Percentiles rank a stretch among this genome's conserved stretches.
Conservation (phyloP, 2,888 invertebrate species). For the Craniophora ligustri region DNA sequence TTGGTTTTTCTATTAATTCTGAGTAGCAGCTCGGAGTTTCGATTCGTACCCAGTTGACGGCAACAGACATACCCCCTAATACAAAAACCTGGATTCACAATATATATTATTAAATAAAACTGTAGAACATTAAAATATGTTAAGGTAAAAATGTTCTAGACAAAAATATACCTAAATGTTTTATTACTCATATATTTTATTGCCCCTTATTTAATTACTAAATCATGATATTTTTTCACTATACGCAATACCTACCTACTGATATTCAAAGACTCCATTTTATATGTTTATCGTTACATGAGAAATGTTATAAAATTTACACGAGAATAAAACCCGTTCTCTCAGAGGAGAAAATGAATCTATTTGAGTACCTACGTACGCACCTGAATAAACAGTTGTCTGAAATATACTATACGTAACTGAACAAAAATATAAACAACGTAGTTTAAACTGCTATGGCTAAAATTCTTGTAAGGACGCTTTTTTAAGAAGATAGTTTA, state of each 20-base stretch:
- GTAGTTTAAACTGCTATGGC: background rate
- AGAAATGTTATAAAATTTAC: background rate
- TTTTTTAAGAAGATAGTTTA: no score
- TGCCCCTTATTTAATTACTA: background rate
- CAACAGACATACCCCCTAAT: no score
- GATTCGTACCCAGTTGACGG: no score
- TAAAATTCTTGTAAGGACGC: background rate
- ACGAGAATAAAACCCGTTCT: background rate
- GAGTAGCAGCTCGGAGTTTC: no score
- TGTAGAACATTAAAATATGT: no score
- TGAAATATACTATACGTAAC: constrained; percentile 1
- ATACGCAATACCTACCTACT: no score
- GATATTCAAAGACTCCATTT: background rate
- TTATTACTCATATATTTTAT: background rate
- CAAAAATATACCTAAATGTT: background rate
- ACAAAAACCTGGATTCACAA: no score
- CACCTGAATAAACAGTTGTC: constrained; percentile 47
- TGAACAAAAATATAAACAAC: constrained; percentile 14
- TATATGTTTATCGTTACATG: background rate
- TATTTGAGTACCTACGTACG: constrained; percentile 32
- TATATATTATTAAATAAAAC: no score
- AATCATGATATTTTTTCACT: background rate
- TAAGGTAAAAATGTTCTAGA: background rate
- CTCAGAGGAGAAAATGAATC: constrained; percentile 4
- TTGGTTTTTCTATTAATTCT: no score